Evolutionary conservation across 2,888 invertebrate species (phyloP).

Genomic region (Zygaena filipendulae): DNA sequence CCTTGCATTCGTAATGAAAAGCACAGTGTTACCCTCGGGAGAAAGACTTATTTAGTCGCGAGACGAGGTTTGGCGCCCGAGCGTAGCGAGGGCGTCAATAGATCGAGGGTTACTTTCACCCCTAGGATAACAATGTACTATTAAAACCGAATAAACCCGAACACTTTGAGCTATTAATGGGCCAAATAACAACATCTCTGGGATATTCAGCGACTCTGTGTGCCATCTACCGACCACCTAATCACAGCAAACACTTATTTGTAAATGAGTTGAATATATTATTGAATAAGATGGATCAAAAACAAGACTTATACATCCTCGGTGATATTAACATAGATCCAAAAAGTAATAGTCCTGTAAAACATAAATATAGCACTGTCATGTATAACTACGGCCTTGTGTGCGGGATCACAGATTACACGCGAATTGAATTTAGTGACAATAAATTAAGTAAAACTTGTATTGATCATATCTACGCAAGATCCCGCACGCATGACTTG

Average conservation of each 20-base stretch:
- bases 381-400: slow-evolving; percentile 10
- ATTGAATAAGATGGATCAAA: neutral
- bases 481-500: slow-evolving; percentile 7
- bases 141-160: too few relatives aligned
- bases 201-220: slow-evolving; percentile 1
- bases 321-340: slow-evolving; percentile 13
- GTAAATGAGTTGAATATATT: slow-evolving; percentile 4
- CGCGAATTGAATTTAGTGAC: slow-evolving; percentile 7
- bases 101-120: too few relatives aligned
- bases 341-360: slow-evolving; percentile 8
- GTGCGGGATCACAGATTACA: slow-evolving; percentile 12
- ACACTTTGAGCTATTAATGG: slow-evolving; percentile 9
- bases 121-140: too few relatives aligned
- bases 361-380: slow-evolving; percentile 11
- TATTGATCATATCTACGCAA: slow-evolving; percentile 8
- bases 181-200: slow-evolving; percentile 6
- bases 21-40: too few relatives aligned
- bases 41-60: too few relatives aligned
- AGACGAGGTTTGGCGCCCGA: too few relatives aligned
- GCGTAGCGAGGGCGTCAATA: too few relatives aligned
- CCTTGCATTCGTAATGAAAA: too few relatives aligned
- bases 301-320: slow-evolving; percentile 6
- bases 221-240: slow-evolving; percentile 7
- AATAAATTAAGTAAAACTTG: slow-evolving; percentile 6
- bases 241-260: slow-evolving; percentile 3